Percentiles rank a stretch among this genome's conserved stretches.
phyloP scores from a whole-genome alignment of 1,140 invertebrate genomes.

The Aphaenogaster rudis region DNA sequence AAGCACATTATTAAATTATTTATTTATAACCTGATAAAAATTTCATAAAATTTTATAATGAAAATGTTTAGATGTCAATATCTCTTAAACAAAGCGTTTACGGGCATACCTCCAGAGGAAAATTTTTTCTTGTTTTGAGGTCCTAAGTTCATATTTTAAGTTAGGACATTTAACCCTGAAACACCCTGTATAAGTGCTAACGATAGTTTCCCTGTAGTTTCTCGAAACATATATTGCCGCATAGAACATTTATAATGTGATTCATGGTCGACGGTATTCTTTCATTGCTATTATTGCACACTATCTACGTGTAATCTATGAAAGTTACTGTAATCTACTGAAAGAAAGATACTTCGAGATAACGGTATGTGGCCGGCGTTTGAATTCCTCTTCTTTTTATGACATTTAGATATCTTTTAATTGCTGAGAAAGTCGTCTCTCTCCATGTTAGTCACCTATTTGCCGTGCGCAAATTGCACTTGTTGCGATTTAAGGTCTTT shows the following conservation, averaged over 20 bases:
- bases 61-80: too few relatives aligned
- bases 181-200: background rate
- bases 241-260: background rate
- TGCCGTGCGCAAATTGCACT: background rate
- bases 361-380: background rate
- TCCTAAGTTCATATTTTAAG: too few relatives aligned
- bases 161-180: too few relatives aligned
- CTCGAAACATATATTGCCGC: background rate
- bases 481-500: background rate
- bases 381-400: conserved; percentile 5
- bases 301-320: background rate
- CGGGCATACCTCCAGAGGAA: too few relatives aligned
- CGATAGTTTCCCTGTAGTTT: background rate
- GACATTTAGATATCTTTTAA: conserved; percentile 25
- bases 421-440: conserved; percentile 16
- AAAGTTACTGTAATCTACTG: background rate
- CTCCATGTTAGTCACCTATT: background rate
- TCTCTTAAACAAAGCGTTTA: too few relatives aligned
- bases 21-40: too few relatives aligned
- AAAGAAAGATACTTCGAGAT: too few relatives aligned
- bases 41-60: too few relatives aligned
- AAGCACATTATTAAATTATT: too few relatives aligned
- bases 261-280: background rate
- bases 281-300: background rate
- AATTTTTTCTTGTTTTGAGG: too few relatives aligned